Base-by-base conservation (phyloP, 2,113 vertebrate genomes). In the Cottus gobio region DNA sequence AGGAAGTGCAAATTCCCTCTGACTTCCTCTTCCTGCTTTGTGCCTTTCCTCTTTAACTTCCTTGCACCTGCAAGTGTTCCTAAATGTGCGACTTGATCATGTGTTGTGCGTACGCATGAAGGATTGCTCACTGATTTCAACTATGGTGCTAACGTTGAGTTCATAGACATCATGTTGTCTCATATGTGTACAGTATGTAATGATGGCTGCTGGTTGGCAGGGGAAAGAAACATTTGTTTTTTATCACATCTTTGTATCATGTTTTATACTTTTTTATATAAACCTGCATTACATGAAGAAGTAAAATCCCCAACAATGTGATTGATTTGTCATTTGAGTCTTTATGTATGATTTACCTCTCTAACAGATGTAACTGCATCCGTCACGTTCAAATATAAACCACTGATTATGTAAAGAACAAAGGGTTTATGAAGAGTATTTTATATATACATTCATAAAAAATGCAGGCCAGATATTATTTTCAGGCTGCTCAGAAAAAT, bases 191-290 rank as follows among this genome's bases (percentile, higher is more conserved):
- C 79, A 88, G 82, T 73, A 12, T 82, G 63, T 84, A 56, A 85
- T 56, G 62, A 89, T 87, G 83, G 91, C 89, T 93, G 92, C 91
- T 93, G 92, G 89, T 75, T 93, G 90, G 93, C 89, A 93, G 92
- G 37, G 44, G 9, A 83, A 80, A 76, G 36, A 46, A 39, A n/a
- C 37, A 39, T 13, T 65, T 82, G 36, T 84, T 89, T 88, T 90
- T 44, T 89, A 79, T 86, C n/a, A 73, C 13, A 62, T 75, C 3
- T n/a, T 5, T 34, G 4, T 80, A 44, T 72, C 7, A 13, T 60
- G 31, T 87, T 89, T 89, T 83, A 75, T 85, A 87, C 61, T 83
- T 87, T 89, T 85, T 39, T 85, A 86, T 87, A 82, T 85, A 24
- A 57, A 77, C 71, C 39, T 85, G 63, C 37, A 82, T 85, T 87